phyloP scores from a whole-genome alignment of 2,888 invertebrate species.

The Ametastegia equiseti region DNA sequence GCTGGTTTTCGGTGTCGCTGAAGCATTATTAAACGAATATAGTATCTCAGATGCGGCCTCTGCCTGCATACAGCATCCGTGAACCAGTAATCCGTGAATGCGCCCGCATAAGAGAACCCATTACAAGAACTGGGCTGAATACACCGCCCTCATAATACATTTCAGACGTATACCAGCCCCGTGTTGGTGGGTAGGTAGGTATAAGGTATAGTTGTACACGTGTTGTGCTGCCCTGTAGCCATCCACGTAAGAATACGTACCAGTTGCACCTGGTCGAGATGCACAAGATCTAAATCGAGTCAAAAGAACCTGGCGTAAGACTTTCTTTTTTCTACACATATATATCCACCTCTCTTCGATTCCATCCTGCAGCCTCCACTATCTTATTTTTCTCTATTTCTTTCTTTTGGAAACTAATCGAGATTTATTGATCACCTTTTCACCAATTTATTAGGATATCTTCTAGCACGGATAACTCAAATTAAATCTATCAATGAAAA shows the following conservation, averaged over 20 bases:
- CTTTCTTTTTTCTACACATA: not conserved
- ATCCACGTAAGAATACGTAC: constrained; percentile 41
- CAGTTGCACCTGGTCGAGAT: constrained; percentile 63
- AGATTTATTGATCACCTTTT: not conserved
- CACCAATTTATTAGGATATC: constrained; percentile 13
- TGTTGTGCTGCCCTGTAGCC: constrained; percentile 17
- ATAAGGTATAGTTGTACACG: constrained; percentile 14
- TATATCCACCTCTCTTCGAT: not conserved
- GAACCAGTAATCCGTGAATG: constrained; percentile 61
- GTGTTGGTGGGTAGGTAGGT: not conserved
- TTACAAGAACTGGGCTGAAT: constrained; percentile 65
- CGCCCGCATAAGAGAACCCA: constrained; percentile 66
- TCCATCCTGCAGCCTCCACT: not conserved
- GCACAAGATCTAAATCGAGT: constrained; percentile 55
- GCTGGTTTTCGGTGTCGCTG: not conserved
- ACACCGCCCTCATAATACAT: constrained; percentile 66
- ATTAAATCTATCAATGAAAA: not conserved
- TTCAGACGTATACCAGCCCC: constrained; percentile 41
- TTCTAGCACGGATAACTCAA: not conserved
- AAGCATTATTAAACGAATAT: constrained; percentile 26
- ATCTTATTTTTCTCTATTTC: not conserved
- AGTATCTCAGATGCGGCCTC: not conserved
- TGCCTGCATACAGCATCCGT: constrained; percentile 31
- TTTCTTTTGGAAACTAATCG: not conserved
- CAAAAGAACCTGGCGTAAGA: constrained; percentile 6